Evolutionary conservation across 2,888 invertebrate species (phyloP), one percentile per base, ranked within the genome.

Genomic region (Monochamus alternatus): DNA sequence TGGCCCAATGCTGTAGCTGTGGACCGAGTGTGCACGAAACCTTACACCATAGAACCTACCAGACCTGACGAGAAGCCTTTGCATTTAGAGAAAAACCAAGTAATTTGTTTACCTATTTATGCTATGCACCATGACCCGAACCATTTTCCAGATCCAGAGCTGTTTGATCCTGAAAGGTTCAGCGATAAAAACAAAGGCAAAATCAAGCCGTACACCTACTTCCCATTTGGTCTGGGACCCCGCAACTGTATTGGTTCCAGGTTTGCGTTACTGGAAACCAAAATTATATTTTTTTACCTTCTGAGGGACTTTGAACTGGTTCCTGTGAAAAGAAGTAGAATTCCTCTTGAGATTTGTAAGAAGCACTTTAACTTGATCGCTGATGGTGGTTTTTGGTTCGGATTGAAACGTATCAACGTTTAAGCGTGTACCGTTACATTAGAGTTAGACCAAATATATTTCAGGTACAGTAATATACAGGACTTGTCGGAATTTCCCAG

Each of bases 181-280:
- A 82, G 70, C 70, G 74, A 79, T 10, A 75, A 86, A 82, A 87
- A 87, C 66, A 87, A 87, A 77, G 85, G 87, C 1, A 89, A 89
- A 0, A 89, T 91, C 59, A 84, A 88, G 70, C 90, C 90, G 0
- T 90, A 89, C 78, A 89, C 90, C 0, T 92, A 88, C 78, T 82
- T 90, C 84, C 91, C 91, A 0, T 92, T 91, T 81, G 91, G 92
- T 2, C 78, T 86, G 47, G 92, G 92, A 1, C 91, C 91, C 0
- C 88, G 91, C 75, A 89, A 85, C 80, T 92, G 91, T 80, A 89
- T 91, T 66, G 92, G 91, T 3, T 85, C 85, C 3, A 80, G 87
- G 75, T 88, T 88, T 78, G 87, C 87, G 9, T 66, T 87, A 5
- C 63, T 87, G 70, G 92, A 92, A 72, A 67, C 76, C n/a, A 82